Conservation (phyloP, 2,797 vertebrate genomes). For the Rhinella marina region DNA sequence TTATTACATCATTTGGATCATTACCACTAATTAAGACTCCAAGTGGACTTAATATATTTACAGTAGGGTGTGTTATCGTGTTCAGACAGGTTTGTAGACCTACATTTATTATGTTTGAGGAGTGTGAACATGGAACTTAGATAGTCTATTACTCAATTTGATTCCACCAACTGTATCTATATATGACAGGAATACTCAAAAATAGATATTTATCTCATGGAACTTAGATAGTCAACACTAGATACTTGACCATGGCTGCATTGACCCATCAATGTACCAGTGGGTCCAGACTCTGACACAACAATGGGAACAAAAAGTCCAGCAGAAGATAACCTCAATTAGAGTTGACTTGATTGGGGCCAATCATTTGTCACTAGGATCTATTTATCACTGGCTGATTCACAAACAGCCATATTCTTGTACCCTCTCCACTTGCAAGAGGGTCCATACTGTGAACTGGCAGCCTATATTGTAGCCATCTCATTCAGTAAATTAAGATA, state of each 20-base stretch:
- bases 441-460: neutral
- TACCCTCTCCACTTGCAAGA: neutral
- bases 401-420: neutral
- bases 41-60: neutral
- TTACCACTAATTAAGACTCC: neutral
- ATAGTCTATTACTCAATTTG: too few species aligned
- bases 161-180: too few species aligned
- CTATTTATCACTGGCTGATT: neutral
- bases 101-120: neutral
- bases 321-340: too few species aligned
- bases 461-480: too few species aligned
- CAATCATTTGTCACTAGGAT: too few species aligned
- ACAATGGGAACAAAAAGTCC: neutral
- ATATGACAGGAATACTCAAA: too few species aligned
- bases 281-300: neutral
- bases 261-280: neutral
- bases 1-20: neutral
- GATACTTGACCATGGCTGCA: neutral
- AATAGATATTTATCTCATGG: too few species aligned
- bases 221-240: neutral
- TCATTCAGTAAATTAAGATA: neutral
- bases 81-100: neutral
- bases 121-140: too few species aligned
- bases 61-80: conserved; percentile 10
- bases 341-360: too few species aligned